A percentile compares a stretch with the other conserved stretches of the same genome.
These are phyloP conservation scores for Boulengeromyrus knoepffleri DNA, from an alignment of 2,113 vertebrate genomes.

Conservation along the genomic window DNA sequence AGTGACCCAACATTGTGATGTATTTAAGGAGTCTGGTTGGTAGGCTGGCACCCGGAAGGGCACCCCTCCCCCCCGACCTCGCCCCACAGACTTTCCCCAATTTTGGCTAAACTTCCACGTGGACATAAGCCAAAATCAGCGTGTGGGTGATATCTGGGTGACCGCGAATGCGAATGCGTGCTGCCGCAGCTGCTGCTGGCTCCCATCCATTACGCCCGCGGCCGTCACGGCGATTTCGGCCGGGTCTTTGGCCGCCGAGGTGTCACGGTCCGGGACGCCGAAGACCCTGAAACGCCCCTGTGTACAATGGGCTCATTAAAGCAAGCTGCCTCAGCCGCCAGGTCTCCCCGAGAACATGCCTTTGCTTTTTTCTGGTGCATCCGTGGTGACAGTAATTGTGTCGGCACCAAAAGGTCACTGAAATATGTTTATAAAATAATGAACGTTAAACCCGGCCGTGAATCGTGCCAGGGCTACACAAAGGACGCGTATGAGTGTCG, in stretches of 20 bases:
- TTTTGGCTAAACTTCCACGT: conserved; percentile 47
- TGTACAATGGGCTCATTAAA: conserved; percentile 30
- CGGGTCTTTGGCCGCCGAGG: conserved; percentile 29
- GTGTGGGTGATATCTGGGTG: neutral
- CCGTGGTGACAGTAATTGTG: conserved; percentile 7
- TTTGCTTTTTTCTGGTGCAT: conserved; percentile 23
- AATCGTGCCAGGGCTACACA: neutral
- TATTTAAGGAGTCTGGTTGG: neutral
- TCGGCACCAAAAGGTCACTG: conserved; percentile 7
- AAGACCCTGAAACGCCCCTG: conserved; percentile 40
- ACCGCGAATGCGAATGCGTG: conserved; percentile 17
- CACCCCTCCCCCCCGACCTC: neutral
- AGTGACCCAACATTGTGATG: neutral
- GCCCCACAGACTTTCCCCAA: conserved; percentile 22
- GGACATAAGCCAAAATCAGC: conserved; percentile 49
- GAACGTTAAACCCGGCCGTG: conserved; percentile 6
- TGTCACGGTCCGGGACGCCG: conserved; percentile 44
- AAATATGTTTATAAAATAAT: conserved; percentile 35
- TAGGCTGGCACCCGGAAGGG: neutral
- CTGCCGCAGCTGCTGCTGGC: conserved; percentile 63
- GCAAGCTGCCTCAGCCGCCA: conserved; percentile 21
- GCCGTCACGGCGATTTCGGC: conserved; percentile 37
- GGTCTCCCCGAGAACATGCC: conserved; percentile 35
- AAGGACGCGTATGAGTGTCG: neutral
- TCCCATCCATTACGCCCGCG: conserved; percentile 60